phyloP scores from a whole-genome alignment of 2,797 vertebrate species.

The Hoplostethus mediterraneus region DNA sequence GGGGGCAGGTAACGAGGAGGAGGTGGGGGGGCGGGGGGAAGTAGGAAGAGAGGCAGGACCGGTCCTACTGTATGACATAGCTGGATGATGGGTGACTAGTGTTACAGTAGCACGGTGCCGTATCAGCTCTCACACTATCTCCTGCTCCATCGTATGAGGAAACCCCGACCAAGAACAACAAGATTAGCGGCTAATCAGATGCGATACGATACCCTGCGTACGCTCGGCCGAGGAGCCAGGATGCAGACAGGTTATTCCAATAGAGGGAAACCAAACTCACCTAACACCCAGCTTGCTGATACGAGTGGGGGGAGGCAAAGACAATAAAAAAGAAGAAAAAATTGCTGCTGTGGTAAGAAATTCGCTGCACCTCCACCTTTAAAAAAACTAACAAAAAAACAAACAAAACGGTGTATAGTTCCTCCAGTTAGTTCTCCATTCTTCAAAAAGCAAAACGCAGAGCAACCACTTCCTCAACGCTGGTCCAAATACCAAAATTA shows the following conservation, averaged over 20 bases:
- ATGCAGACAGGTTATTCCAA: constrained; percentile 48
- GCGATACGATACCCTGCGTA: constrained; percentile 58
- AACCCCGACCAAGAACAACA: constrained; percentile 65
- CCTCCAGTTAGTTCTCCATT: constrained; percentile 59
- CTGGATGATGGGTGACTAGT: constrained; percentile 53
- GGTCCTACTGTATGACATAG: constrained; percentile 40
- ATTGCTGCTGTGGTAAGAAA: not conserved
- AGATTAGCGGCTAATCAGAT: constrained; percentile 73
- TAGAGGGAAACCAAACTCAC: not conserved
- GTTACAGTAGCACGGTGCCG: constrained; percentile 64
- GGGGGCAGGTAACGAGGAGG: constrained; percentile 28
- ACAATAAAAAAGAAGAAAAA: not conserved
- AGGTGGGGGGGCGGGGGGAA: not conserved
- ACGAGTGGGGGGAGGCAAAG: not conserved
- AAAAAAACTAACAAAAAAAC: too few species aligned
- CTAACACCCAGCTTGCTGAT: too few species aligned
- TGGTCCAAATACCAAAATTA: constrained; percentile 8
- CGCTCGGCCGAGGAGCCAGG: constrained; percentile 33
- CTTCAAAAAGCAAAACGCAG: constrained; percentile 49
- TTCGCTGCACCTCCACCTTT: too few species aligned
- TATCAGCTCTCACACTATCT: constrained; percentile 65
- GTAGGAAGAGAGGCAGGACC: constrained; percentile 15
- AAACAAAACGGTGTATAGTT: not conserved
- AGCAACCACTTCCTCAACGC: constrained; percentile 59
- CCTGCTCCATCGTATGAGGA: constrained; percentile 60